Evolutionary conservation across 2,888 invertebrate species (phyloP), one percentile per base, ranked within the genome.

Genomic region (Lasioglossum zephyrum): DNA sequence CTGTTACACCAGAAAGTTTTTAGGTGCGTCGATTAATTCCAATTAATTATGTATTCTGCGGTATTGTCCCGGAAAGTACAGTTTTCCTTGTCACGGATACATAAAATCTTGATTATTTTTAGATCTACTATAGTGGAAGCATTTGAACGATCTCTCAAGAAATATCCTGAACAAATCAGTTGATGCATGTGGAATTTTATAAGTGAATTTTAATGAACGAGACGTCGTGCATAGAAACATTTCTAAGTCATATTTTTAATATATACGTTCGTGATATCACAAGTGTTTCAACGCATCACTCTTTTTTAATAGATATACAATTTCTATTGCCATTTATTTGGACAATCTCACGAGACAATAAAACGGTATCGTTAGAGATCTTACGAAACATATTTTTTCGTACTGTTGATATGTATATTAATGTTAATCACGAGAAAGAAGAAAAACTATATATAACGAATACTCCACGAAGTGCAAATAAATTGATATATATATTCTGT

Each of bases 1-100:
- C 96, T 99, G 77, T 96, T 98, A 92, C 97, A 98, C 94, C 98
- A 98, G 94, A 97, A 97, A 92, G 96, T 97, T 39, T 99, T 99
- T 95, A 97, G 99, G 98, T 98, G 95, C 53, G 13, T 16, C 22
- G 74, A 66, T 36, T 36, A 49, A 26, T 69, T 76, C 11, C 8
- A 18, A 22, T 26, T 22, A 31, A 31, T 31, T 5, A 63, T 39
- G 13, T 47, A 16, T 31, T 36, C 36, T 18, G 36, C 9, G 13
- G 13, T 16, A 31, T 13, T 60, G 26, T 60, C 26, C 26, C n/a
- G 26, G 13, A 13, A 26, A 26, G 26, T 26, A n/a, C 22, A 22
- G 8, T 6, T 53, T 22, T 8, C 22, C 8, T 60, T 11, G 57
- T 60, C 26, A 63, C 5, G 1, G 31, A 63, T 53, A 8, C 22